A percentile compares a stretch with the other conserved stretches of the same genome.
Evolutionary conservation across 2,113 vertebrate genomes (phyloP).

Genomic region (Megaptera novaeangliae): DNA sequence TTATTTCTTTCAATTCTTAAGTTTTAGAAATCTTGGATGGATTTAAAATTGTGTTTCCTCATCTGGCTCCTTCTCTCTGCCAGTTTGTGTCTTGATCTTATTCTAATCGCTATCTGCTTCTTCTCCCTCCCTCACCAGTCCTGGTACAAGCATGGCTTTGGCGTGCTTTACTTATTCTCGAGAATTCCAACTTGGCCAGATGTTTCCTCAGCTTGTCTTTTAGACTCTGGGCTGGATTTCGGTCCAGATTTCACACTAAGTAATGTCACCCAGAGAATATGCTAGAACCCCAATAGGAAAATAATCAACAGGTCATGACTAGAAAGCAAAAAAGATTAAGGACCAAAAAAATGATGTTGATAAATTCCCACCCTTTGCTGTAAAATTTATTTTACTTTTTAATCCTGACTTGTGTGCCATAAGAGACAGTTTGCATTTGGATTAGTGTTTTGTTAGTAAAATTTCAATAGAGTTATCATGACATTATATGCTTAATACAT

Average conservation of each 20-base stretch:
- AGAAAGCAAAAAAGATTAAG: not conserved
- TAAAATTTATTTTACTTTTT: not conserved
- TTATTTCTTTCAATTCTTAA: not conserved
- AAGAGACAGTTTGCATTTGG: not conserved
- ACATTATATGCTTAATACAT: not conserved
- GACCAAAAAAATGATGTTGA: not conserved
- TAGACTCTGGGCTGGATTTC: not conserved
- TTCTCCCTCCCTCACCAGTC: not conserved
- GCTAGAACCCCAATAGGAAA: not conserved
- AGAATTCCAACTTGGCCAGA: not conserved
- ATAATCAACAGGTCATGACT: not conserved
- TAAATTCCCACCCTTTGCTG: not conserved
- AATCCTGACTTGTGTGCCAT: not conserved
- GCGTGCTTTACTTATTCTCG: not conserved
- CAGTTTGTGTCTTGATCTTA: not conserved
- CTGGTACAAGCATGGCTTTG: not conserved
- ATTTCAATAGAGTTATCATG: not conserved
- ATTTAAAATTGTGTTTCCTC: not conserved
- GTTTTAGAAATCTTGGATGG: not conserved
- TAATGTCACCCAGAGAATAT: not conserved
- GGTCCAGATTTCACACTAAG: not conserved
- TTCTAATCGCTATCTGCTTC: not conserved
- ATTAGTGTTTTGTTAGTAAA: not conserved
- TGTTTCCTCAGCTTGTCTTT: constrained; percentile 14
- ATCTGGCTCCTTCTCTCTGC: not conserved